Conservation (phyloP, 2,888 invertebrate species). For the Dynastes tityus region DNA sequence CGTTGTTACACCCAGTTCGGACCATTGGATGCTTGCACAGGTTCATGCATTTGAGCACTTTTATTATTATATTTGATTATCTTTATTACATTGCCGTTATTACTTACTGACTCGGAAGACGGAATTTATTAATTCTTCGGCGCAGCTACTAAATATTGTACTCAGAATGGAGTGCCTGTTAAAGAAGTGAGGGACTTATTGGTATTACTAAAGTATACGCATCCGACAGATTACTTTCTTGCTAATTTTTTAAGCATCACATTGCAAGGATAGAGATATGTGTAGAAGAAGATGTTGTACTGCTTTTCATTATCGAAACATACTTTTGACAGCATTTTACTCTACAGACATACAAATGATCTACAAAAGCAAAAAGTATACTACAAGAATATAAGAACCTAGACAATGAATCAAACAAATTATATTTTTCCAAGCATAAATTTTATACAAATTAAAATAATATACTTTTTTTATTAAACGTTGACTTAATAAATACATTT, state of each 20-base stretch:
- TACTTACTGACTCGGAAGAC: slow-evolving; percentile 7
- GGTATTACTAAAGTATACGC: slow-evolving; percentile 3
- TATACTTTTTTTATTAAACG: too few species aligned
- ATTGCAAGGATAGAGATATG: not conserved
- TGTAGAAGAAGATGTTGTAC: not conserved
- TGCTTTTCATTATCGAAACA: not conserved
- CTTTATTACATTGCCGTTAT: slow-evolving; percentile 41
- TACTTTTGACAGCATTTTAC: slow-evolving; percentile 8
- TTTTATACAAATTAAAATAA: too few species aligned
- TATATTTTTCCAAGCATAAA: not conserved
- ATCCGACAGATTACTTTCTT: not conserved
- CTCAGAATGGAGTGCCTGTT: not conserved
- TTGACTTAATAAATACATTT: too few species aligned
- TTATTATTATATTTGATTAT: slow-evolving; percentile 47
- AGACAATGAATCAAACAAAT: slow-evolving; percentile 14
- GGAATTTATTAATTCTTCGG: not conserved
- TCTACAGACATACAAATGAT: slow-evolving; percentile 14
- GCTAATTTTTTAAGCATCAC: slow-evolving; percentile 7
- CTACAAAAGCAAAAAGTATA: not conserved
- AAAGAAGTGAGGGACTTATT: not conserved
- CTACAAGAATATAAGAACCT: not conserved
- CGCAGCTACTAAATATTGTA: not conserved
- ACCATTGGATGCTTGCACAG: slow-evolving; percentile 69
- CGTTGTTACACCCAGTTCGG: slow-evolving; percentile 71
- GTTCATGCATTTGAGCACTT: slow-evolving; percentile 54